These are phyloP conservation scores for Eciton burchellii DNA, from an alignment of 1,140 invertebrate genomes.

Conservation along the genomic window DNA sequence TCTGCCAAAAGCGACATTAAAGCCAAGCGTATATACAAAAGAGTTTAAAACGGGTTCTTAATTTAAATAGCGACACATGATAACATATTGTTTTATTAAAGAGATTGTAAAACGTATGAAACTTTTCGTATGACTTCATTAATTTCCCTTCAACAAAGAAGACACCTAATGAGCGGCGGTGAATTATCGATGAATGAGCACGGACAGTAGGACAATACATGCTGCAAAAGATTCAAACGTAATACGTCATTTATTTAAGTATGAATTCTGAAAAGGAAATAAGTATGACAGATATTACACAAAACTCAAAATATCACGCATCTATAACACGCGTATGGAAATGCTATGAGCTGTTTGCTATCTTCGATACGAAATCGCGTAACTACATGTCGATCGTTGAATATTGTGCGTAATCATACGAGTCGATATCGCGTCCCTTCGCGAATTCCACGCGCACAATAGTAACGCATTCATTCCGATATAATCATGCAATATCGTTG, in stretches of 20 bases:
- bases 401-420: slow-evolving; percentile 24
- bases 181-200: neutral
- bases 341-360: slow-evolving; percentile 20
- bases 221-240: slow-evolving; percentile 43
- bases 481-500: neutral
- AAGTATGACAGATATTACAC: slow-evolving; percentile 58
- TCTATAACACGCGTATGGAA: slow-evolving; percentile 40
- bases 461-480: neutral
- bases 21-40: slow-evolving; percentile 79
- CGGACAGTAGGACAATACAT: neutral
- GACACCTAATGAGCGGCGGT: neutral
- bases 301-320: slow-evolving; percentile 56
- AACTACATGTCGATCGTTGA: slow-evolving; percentile 18
- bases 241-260: slow-evolving; percentile 60
- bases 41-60: slow-evolving; percentile 73
- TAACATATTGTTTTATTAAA: slow-evolving; percentile 37
- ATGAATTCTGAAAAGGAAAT: slow-evolving; percentile 59
- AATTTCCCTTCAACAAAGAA: neutral
- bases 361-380: slow-evolving; percentile 29
- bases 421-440: neutral
- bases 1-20: slow-evolving; percentile 73
- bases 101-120: slow-evolving; percentile 22
- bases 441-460: neutral
- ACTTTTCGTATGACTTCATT: neutral
- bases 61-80: slow-evolving; percentile 54